These are phyloP conservation scores for Stegostoma tigrinum DNA, from an alignment of 2,113 vertebrate species.

Conservation along the genomic window DNA sequence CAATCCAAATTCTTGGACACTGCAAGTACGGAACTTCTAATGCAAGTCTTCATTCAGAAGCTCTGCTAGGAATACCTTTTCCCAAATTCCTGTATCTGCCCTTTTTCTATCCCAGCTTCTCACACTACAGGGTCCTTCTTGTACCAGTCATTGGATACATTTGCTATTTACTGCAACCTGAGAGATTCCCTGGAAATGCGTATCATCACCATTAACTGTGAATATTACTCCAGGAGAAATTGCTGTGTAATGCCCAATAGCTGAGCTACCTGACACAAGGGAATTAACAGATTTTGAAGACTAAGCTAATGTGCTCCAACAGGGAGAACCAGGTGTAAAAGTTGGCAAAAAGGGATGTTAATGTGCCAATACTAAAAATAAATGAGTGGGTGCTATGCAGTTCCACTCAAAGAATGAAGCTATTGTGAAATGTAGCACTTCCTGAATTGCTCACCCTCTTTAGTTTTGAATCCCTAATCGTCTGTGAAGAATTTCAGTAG, in stretches of 20 bases:
- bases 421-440: not conserved
- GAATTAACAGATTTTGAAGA: not conserved
- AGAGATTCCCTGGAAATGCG: too few species aligned
- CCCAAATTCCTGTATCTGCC: not conserved
- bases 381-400: not conserved
- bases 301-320: not conserved
- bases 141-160: not conserved
- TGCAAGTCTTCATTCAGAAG: not conserved
- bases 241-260: not conserved
- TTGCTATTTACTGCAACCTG: not conserved
- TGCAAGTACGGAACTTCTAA: not conserved
- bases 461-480: not conserved
- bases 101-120: not conserved
- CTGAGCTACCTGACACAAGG: not conserved
- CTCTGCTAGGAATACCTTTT: not conserved
- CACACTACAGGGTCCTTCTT: not conserved
- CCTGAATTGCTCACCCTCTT: not conserved
- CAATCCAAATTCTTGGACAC: not conserved
- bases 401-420: not conserved
- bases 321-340: not conserved
- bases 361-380: not conserved
- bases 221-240: not conserved
- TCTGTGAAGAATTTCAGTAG: not conserved
- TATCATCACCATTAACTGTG: not conserved
- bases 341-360: not conserved